Evolutionary conservation across 1,140 invertebrate genomes (phyloP).

Genomic region (Pseudomyrmex flavicornis): DNA sequence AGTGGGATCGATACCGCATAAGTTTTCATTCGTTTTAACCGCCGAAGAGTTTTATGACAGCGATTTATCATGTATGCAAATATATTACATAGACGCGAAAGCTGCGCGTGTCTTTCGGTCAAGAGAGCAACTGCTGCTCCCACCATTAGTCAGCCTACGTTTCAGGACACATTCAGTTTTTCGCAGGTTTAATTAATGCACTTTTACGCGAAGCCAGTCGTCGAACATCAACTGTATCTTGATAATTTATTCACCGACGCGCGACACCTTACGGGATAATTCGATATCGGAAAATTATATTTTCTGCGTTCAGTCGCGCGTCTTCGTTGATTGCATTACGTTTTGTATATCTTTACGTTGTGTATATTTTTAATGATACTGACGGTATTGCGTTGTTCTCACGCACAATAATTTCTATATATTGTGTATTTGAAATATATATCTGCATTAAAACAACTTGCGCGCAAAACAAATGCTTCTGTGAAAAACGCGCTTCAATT

Average conservation of each 20-base stretch:
- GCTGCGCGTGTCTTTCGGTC: constrained; percentile 32
- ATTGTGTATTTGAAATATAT: not conserved
- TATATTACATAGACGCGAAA: constrained; percentile 39
- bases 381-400: constrained; percentile 4
- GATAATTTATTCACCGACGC: constrained; percentile 68
- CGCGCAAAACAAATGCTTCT: constrained; percentile 1
- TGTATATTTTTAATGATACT: not conserved
- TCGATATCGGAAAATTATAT: constrained; percentile 60
- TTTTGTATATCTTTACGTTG: not conserved
- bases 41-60: not conserved
- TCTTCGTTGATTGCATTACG: constrained; percentile 36
- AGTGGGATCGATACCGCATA: not conserved
- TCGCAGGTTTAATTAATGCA: constrained; percentile 66
- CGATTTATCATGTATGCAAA: not conserved
- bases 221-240: constrained; percentile 57
- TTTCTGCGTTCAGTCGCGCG: constrained; percentile 5
- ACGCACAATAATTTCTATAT: constrained; percentile 21
- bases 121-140: constrained; percentile 20
- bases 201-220: constrained; percentile 41
- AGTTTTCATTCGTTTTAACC: constrained; percentile 7
- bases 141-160: constrained; percentile 50
- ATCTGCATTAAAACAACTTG: constrained; percentile 12
- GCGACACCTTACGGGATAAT: constrained; percentile 39
- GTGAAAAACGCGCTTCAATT: not conserved
- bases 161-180: constrained; percentile 43